Evolutionary conservation across 2,888 invertebrate genomes (phyloP).

Genomic region (Oxystoma pomonae): DNA sequence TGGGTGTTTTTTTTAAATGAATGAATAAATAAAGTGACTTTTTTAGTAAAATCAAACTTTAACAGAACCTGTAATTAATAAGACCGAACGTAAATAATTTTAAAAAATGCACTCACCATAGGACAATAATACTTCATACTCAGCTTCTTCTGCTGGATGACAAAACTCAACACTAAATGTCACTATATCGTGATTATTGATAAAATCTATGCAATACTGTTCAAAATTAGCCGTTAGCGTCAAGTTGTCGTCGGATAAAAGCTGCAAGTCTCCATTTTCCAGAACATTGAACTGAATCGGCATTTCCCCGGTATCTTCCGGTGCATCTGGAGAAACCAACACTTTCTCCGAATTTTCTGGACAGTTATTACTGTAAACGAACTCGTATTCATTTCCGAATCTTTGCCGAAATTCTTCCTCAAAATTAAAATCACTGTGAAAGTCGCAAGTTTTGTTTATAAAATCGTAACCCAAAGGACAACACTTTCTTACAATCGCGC

Average conservation of each 20-base stretch:
- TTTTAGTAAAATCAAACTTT: too few species aligned
- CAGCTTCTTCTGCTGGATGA: conserved; percentile 1
- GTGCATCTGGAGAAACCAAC: conserved; percentile 7
- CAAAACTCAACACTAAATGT: conserved; percentile 24
- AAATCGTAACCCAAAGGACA: conserved; percentile 22
- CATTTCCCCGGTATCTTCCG: not conserved
- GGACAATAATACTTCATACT: conserved; percentile 9
- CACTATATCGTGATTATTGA: conserved; percentile 15
- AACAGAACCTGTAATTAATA: too few species aligned
- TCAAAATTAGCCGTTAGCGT: conserved; percentile 10
- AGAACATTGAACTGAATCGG: conserved; percentile 8
- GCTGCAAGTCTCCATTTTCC: conserved; percentile 18
- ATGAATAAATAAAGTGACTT: too few species aligned
- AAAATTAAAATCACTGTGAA: conserved; percentile 11
- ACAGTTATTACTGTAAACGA: conserved; percentile 21
- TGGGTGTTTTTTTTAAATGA: too few species aligned
- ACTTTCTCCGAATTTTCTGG: conserved; percentile 6
- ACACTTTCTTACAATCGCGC: conserved; percentile 24
- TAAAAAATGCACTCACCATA: conserved; percentile 10
- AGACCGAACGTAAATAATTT: too few species aligned
- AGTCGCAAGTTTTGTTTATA: conserved; percentile 22
- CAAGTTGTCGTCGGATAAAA: conserved; percentile 7
- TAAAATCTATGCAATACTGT: conserved; percentile 30
- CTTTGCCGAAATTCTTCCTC: conserved; percentile 1
- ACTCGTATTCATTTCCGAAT: conserved; percentile 9